These are phyloP conservation scores for Pithys albifrons DNA, from an alignment of 2,113 vertebrate genomes.

Conservation along the genomic window DNA sequence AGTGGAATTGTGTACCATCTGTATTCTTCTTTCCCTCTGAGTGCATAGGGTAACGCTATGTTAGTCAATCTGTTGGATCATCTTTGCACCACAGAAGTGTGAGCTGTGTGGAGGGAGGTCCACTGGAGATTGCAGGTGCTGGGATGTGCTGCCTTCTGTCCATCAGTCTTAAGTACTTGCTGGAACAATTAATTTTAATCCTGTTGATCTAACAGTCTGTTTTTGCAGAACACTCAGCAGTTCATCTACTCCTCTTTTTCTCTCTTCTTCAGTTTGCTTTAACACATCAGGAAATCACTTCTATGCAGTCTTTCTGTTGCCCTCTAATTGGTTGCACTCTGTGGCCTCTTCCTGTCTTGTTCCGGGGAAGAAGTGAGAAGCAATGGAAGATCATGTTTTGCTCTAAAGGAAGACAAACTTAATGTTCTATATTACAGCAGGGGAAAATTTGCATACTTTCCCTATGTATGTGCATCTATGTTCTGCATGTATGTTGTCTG, in stretches of 20 bases:
- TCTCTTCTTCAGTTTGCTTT: background rate
- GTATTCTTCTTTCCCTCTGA: background rate
- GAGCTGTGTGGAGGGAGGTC: background rate
- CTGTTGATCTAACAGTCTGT: background rate
- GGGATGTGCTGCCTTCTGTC: background rate
- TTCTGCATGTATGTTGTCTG: background rate
- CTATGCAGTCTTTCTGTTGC: background rate
- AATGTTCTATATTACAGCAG: background rate
- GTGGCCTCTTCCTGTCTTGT: background rate
- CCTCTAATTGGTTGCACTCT: background rate
- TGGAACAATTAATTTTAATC: background rate
- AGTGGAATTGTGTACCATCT: background rate
- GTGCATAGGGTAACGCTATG: background rate
- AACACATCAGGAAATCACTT: background rate
- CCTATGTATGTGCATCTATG: background rate
- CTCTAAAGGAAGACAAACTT: background rate
- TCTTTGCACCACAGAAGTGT: background rate
- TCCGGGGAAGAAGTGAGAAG: background rate
- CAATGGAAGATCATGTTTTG: background rate
- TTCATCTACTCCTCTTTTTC: background rate
- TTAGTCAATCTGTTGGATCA: background rate
- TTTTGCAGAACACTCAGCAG: background rate
- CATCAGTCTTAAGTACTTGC: background rate
- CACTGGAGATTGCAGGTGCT: background rate
- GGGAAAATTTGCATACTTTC: background rate